These are phyloP conservation scores for Pseudorhombus dupliciocellatus DNA, from an alignment of 2,113 vertebrate genomes.

Conservation along the genomic window DNA sequence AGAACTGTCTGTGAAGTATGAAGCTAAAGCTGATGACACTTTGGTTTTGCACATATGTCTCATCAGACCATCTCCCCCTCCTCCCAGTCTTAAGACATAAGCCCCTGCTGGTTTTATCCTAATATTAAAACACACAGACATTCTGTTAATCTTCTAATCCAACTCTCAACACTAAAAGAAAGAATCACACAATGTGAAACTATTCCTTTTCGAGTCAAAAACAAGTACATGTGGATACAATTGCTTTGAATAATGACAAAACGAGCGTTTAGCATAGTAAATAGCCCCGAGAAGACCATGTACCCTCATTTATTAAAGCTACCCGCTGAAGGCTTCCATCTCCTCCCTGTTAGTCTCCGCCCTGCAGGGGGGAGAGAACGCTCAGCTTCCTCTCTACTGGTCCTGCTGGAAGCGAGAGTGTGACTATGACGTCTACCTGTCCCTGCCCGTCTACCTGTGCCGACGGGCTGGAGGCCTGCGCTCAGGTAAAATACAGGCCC, in stretches of 20 bases:
- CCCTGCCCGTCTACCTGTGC: constrained; percentile 85
- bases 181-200: not conserved
- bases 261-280: not conserved
- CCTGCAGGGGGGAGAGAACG: constrained; percentile 81
- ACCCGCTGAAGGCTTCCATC: constrained; percentile 71
- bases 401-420: constrained; percentile 86
- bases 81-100: not conserved
- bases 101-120: not conserved
- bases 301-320: constrained; percentile 34
- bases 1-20: not conserved
- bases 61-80: no score
- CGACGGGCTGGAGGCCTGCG: constrained; percentile 83
- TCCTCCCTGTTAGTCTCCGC: constrained; percentile 80
- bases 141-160: not conserved
- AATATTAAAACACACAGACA: not conserved
- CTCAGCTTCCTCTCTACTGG: constrained; percentile 85
- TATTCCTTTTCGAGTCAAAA: not conserved
- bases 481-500: constrained; percentile 80
- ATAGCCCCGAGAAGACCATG: not conserved
- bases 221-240: not conserved
- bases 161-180: not conserved
- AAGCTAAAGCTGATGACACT: not conserved
- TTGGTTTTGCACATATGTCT: no score
- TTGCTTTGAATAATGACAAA: no score
- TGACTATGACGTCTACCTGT: constrained; percentile 86